Evolutionary conservation across 2,888 invertebrate genomes (phyloP), one percentile per base, ranked within the genome.

Genomic region (Anthrax anthrax): DNA sequence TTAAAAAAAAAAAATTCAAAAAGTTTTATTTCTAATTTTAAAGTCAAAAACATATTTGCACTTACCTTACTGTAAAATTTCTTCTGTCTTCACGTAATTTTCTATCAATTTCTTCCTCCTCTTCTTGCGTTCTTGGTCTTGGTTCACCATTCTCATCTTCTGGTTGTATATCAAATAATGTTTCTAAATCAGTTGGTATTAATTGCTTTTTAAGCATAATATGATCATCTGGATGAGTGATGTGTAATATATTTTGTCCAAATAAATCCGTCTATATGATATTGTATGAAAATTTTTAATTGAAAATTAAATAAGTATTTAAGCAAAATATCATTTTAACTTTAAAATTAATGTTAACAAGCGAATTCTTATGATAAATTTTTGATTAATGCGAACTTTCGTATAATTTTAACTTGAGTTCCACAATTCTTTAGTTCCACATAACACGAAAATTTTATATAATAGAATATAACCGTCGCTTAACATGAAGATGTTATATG

Each of bases 161-260:
- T 9, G 62, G 53, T 34, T 62, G 60, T 37, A 61, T 57, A 55
- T 66, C 61, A 57, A 65, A 60, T 53, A 70, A 57, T 60, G 63
- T 60, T 53, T 69, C 66, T 43, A 69, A 54, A 53, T 65, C 67
- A 32, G 63, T 66, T 2, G 77, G 76, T 61, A 72, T 72, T 49
- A 88, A 69, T 55, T 81, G 80, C 43, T 76, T 73, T 43, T 74
- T 73, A 44, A 92, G 69, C 56, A 78, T 76, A 40, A 80, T 80
- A 56, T 84, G 84, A 66, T 95, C 82, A 59, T 81, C 77, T n/a
- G 78, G 73, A 66, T 86, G 84, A 38, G 87, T 77, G 65, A 88
- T 84, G 59, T 83, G 80, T 70, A 81, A 82, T 64, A 94, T 65
- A 56, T 80, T 85, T 67, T 83, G 81, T 16, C 84, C 85, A 62